These are phyloP conservation scores for Dryas iulia DNA, from an alignment of 1,140 invertebrate genomes.

Conservation along the genomic window DNA sequence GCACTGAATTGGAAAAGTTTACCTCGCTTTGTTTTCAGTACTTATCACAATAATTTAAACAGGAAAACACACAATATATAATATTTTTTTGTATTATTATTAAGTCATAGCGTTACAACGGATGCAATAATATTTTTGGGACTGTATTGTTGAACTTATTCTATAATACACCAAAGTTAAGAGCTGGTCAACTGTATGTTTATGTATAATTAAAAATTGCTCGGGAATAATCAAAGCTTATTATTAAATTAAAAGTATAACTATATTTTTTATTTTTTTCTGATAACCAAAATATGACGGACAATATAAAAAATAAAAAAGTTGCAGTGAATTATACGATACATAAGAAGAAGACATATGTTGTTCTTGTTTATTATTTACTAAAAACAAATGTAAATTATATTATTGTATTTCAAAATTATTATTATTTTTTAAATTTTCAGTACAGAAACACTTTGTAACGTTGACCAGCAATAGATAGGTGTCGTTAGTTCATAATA, in stretches of 20 bases:
- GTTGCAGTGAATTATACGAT: too few species aligned
- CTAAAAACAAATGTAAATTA: too few species aligned
- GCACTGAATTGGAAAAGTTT: neutral
- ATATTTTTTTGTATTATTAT: neutral
- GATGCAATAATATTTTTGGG: constrained; percentile 32
- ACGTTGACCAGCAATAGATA: neutral
- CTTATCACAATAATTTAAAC: constrained; percentile 38
- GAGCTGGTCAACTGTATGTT: constrained; percentile 10
- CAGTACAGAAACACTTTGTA: neutral
- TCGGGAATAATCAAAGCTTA: neutral
- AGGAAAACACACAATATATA: neutral
- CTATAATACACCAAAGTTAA: constrained; percentile 16
- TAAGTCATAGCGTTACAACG: constrained; percentile 15
- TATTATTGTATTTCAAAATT: neutral
- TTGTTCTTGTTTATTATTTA: too few species aligned
- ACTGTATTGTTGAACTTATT: constrained; percentile 16
- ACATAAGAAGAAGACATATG: too few species aligned
- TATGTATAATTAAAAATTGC: neutral
- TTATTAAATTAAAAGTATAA: neutral
- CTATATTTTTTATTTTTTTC: too few species aligned
- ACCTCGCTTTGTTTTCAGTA: constrained; percentile 30
- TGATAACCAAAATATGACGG: too few species aligned
- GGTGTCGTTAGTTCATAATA: constrained; percentile 14
- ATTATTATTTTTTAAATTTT: neutral
- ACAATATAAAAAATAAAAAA: too few species aligned